Evolutionary conservation across 2,797 vertebrate genomes (phyloP).

Genomic region (Lagocephalus sceleratus): DNA sequence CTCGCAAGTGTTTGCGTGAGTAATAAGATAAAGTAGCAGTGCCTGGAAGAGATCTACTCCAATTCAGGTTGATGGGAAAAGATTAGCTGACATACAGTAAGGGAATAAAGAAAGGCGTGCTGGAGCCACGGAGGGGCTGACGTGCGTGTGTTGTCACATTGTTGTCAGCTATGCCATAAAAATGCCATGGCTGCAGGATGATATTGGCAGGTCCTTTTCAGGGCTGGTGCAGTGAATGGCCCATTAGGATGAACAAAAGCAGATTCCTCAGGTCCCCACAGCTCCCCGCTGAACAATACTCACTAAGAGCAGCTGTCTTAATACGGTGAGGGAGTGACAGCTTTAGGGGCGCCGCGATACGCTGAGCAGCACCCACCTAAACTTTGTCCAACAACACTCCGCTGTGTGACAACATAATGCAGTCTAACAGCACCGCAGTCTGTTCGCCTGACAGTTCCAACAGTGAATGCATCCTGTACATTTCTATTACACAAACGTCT

Average conservation of each 20-base stretch:
- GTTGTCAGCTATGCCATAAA: slow-evolving; percentile 74
- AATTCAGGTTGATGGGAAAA: slow-evolving; percentile 49
- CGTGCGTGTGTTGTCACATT: slow-evolving; percentile 52
- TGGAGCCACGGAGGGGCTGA: slow-evolving; percentile 33
- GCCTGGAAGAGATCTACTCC: slow-evolving; percentile 53
- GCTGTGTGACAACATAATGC: slow-evolving; percentile 62
- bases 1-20: slow-evolving; percentile 33
- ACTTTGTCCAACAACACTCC: slow-evolving; percentile 33
- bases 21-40: slow-evolving; percentile 52
- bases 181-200: slow-evolving; percentile 75
- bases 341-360: slow-evolving; percentile 45
- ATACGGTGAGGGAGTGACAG: slow-evolving; percentile 68
- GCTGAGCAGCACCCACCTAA: slow-evolving; percentile 36
- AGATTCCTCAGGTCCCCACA: slow-evolving; percentile 67
- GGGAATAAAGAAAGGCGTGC: slow-evolving; percentile 36
- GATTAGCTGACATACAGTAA: slow-evolving; percentile 56
- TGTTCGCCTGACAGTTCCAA: slow-evolving; percentile 36
- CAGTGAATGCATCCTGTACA: slow-evolving; percentile 40
- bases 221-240: slow-evolving; percentile 53
- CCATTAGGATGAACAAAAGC: slow-evolving; percentile 63
- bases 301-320: slow-evolving; percentile 69
- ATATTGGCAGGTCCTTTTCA: slow-evolving; percentile 73
- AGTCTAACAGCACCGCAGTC: slow-evolving; percentile 18
- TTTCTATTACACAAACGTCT: slow-evolving; percentile 35
- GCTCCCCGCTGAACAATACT: slow-evolving; percentile 58